Conservation (phyloP, 1,140 invertebrate genomes). For the Cydia strobilella region DNA sequence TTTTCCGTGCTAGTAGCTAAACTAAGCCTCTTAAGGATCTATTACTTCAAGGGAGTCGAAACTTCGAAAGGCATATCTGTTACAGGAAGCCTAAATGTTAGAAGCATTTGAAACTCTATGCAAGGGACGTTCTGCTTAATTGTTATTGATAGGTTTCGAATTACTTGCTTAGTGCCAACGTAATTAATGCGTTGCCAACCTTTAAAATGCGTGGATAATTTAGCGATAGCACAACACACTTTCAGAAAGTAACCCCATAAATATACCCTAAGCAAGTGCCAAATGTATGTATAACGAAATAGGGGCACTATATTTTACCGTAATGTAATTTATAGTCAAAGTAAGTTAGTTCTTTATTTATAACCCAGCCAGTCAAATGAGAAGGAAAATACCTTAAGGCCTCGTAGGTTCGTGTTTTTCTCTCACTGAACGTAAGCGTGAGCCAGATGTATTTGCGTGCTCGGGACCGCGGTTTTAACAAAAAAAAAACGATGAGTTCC, state of each 20-base stretch:
- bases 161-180: background rate
- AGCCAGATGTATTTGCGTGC: no score
- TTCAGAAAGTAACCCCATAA: background rate
- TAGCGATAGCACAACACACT: no score
- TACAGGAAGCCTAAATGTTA: background rate
- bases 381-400: background rate
- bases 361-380: background rate
- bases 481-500: no score
- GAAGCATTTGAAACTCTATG: background rate
- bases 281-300: conserved; percentile 2
- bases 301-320: background rate
- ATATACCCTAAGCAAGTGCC: background rate
- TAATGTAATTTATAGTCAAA: background rate
- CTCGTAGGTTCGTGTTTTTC: no score
- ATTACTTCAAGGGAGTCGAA: background rate
- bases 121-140: background rate
- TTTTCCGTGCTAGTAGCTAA: background rate
- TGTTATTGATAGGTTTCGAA: background rate
- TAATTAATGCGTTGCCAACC: no score
- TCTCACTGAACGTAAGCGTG: no score
- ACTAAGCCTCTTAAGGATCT: background rate
- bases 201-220: no score
- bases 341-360: background rate
- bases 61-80: background rate
- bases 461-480: no score